phyloP scores from a whole-genome alignment of 1,140 invertebrate species.

The Drosophila insularis region DNA sequence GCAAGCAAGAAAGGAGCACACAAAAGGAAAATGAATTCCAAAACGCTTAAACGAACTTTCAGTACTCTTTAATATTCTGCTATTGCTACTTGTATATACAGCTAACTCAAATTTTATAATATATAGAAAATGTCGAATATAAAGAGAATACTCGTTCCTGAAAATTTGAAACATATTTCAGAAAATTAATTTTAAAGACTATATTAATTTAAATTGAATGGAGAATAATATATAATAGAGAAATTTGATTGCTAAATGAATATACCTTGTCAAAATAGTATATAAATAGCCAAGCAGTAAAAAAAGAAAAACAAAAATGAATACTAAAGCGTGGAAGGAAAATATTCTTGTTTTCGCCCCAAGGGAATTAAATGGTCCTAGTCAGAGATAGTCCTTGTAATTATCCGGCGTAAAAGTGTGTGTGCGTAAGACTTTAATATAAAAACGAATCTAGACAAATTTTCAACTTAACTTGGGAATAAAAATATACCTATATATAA shows the following conservation, averaged over 20 bases:
- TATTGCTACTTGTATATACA: too few species aligned
- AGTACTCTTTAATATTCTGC: background rate
- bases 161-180: too few species aligned
- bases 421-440: background rate
- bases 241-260: slow-evolving; percentile 16
- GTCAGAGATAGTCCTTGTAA: slow-evolving; percentile 36
- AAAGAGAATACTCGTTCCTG: too few species aligned
- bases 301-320: slow-evolving; percentile 24
- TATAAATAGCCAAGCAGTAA: slow-evolving; percentile 37
- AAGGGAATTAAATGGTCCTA: slow-evolving; percentile 56
- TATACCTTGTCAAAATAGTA: slow-evolving; percentile 24
- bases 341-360: slow-evolving; percentile 30
- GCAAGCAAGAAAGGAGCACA: slow-evolving; percentile 29
- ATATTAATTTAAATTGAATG: too few species aligned
- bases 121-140: too few species aligned
- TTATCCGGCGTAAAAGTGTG: slow-evolving; percentile 51
- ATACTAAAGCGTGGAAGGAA: slow-evolving; percentile 31
- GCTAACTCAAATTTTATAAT: too few species aligned
- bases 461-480: slow-evolving; percentile 15
- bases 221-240: background rate
- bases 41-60: too few species aligned
- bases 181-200: too few species aligned
- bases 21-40: slow-evolving; percentile 19
- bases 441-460: background rate
- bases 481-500: background rate